phyloP scores from a whole-genome alignment of 2,888 invertebrate species.

The Tipula unca region DNA sequence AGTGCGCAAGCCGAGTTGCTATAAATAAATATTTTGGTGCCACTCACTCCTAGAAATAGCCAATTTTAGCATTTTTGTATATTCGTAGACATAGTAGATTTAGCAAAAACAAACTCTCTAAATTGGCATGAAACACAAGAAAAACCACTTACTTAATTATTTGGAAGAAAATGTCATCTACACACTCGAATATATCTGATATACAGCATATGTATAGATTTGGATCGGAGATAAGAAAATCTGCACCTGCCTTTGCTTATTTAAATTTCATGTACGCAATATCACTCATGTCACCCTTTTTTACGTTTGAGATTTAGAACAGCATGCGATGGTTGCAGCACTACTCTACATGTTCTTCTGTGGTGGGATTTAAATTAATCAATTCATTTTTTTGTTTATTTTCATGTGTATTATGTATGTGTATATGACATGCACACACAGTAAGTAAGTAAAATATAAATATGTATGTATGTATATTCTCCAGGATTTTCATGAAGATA shows the following conservation, averaged over 20 bases:
- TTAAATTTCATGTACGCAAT: background rate
- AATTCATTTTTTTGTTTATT: background rate
- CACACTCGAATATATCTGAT: background rate
- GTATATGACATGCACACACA: background rate
- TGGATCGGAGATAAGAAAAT: background rate
- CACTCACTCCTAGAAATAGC: background rate
- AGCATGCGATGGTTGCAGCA: background rate
- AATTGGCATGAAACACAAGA: background rate
- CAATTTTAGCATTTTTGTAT: background rate
- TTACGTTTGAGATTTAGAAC: background rate
- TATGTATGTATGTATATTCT: background rate
- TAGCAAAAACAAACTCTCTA: background rate
- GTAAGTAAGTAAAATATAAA: background rate
- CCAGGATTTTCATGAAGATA: background rate
- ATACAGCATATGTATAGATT: background rate
- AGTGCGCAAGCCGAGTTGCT: background rate
- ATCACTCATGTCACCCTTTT: background rate
- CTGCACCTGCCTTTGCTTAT: background rate
- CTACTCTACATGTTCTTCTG: background rate
- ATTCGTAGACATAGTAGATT: background rate
- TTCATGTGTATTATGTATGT: background rate
- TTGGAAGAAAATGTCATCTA: background rate
- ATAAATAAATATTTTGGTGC: background rate
- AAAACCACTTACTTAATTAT: conserved; percentile 14
- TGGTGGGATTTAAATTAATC: background rate